phyloP scores from a whole-genome alignment of 2,797 vertebrate species.

The Capromys pilorides region DNA sequence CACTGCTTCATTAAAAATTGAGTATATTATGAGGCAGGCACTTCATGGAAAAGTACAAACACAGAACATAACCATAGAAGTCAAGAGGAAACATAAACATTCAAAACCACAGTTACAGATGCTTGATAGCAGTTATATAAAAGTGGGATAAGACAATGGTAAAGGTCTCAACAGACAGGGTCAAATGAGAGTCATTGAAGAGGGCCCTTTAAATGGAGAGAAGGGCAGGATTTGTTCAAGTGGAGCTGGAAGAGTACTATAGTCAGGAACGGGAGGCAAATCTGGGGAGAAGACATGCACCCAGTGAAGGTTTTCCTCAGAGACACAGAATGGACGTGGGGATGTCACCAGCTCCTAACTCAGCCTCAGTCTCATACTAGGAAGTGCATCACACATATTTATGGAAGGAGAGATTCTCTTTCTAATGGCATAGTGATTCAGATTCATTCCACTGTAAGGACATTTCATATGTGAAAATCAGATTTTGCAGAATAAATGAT shows the following conservation, averaged over 20 bases:
- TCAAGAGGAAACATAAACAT: conserved; percentile 12
- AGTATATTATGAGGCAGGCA: not conserved
- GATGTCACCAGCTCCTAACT: not conserved
- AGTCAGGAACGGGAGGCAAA: not conserved
- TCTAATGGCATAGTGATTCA: not conserved
- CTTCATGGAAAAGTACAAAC: not conserved
- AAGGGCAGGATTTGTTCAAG: not conserved
- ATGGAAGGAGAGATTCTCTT: not conserved
- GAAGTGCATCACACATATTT: not conserved
- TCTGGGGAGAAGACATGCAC: not conserved
- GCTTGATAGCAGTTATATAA: not conserved
- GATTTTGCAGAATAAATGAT: conserved; percentile 49
- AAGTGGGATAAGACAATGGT: not conserved
- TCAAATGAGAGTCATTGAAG: not conserved
- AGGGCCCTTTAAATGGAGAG: not conserved
- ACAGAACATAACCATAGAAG: not conserved
- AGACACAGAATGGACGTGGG: not conserved
- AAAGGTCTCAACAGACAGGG: not conserved
- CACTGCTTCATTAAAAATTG: conserved; percentile 37
- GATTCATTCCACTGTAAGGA: not conserved
- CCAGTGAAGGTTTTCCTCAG: not conserved
- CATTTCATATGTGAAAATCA: conserved; percentile 16
- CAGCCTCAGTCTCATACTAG: not conserved
- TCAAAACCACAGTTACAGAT: not conserved
- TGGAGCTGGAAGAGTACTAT: not conserved